Percentiles rank a stretch among this genome's conserved stretches.
Conservation (phyloP, 2,797 vertebrate genomes). For the Danio tinwini region DNA sequence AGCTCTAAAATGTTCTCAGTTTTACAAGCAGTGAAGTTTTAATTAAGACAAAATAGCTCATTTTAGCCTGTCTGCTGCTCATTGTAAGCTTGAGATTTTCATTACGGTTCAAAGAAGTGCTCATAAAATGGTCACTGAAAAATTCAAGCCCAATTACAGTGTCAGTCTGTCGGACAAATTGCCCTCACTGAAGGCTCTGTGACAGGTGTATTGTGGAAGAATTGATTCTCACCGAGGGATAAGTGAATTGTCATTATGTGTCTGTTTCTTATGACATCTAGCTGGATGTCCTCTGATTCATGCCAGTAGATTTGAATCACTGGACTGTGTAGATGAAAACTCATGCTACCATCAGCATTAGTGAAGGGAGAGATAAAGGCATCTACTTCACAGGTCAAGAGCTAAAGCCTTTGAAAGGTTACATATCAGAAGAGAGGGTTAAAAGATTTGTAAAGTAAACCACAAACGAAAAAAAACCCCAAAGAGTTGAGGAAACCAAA, state of each 20-base stretch:
- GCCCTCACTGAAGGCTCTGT: conserved; percentile 91
- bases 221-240: conserved; percentile 94
- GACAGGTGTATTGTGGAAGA: conserved; percentile 98
- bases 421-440: conserved; percentile 79
- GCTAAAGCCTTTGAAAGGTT: conserved; percentile 83
- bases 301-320: conserved; percentile 91
- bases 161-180: conserved; percentile 96
- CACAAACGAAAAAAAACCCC: conserved; percentile 70
- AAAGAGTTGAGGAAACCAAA: conserved; percentile 66
- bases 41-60: conserved; percentile 83
- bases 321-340: conserved; percentile 80
- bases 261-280: conserved; percentile 94
- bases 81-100: conserved; percentile 89
- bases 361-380: conserved; percentile 80
- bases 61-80: conserved; percentile 89
- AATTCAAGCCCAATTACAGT: conserved; percentile 96
- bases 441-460: conserved; percentile 81
- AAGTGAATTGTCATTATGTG: conserved; percentile 98
- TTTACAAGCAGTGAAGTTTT: conserved; percentile 80
- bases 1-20: conserved; percentile 69
- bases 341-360: conserved; percentile 83
- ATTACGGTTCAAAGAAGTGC: conserved; percentile 92
- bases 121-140: conserved; percentile 90
- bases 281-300: conserved; percentile 93
- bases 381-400: conserved; percentile 87